Evolutionary conservation across 2,113 vertebrate species (phyloP).

Genomic region (Tachysurus vachellii): DNA sequence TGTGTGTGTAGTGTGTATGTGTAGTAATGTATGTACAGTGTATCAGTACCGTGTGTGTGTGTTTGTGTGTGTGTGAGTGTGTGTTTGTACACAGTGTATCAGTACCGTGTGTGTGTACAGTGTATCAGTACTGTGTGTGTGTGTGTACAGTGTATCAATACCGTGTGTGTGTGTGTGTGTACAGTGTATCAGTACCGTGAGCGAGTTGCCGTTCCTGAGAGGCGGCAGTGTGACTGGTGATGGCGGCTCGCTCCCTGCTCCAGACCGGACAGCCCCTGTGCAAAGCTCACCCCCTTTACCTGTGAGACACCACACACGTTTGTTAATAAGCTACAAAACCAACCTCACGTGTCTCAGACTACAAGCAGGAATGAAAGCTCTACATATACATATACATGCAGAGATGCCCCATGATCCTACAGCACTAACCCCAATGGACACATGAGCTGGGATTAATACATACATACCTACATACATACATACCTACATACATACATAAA

Average conservation of each 20-base stretch:
- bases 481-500: too few relatives aligned
- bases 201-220: slow-evolving; percentile 79
- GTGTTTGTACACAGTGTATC: too few relatives aligned
- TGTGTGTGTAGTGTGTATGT: not conserved
- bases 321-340: not conserved
- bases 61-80: not conserved
- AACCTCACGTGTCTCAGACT: not conserved
- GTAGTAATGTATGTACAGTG: too few relatives aligned
- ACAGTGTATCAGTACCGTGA: slow-evolving; percentile 66
- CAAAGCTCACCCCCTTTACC: slow-evolving; percentile 77
- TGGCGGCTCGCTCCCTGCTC: slow-evolving; percentile 76
- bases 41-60: not conserved
- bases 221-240: slow-evolving; percentile 81
- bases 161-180: too few relatives aligned
- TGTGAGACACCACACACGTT: slow-evolving; percentile 36
- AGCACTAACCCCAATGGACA: not conserved
- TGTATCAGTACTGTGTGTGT: too few relatives aligned
- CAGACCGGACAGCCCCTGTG: slow-evolving; percentile 73
- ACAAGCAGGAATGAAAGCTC: not conserved
- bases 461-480: too few relatives aligned
- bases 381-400: too few relatives aligned
- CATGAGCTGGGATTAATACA: not conserved
- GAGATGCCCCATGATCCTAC: too few relatives aligned
- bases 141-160: too few relatives aligned
- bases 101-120: too few relatives aligned